Percentiles rank a stretch among this genome's conserved stretches.
Conservation (phyloP, 2,888 invertebrate genomes). For the Glomeris marginata region DNA sequence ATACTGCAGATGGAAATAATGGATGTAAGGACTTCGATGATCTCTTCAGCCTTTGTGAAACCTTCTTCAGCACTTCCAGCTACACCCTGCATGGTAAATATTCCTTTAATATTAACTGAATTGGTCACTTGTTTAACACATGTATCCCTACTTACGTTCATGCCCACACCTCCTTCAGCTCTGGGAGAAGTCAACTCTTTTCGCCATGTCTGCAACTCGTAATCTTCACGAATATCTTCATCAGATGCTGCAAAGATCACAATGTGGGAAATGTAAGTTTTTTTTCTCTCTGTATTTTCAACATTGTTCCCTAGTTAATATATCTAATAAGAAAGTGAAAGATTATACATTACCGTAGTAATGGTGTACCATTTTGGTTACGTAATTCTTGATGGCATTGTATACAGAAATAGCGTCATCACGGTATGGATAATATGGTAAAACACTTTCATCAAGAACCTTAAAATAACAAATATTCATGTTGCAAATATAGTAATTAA, state of each 20-base stretch:
- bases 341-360: constrained; percentile 29
- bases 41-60: constrained; percentile 19
- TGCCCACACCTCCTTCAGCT: constrained; percentile 26
- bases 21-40: constrained; percentile 20
- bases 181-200: constrained; percentile 25
- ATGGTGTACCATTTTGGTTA: constrained; percentile 28
- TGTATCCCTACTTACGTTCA: constrained; percentile 18
- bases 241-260: constrained; percentile 21
- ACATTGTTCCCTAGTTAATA: not conserved
- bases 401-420: constrained; percentile 33
- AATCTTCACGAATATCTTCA: constrained; percentile 19
- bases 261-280: not conserved
- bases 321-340: not conserved
- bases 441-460: constrained; percentile 26
- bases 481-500: not conserved
- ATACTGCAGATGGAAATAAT: constrained; percentile 24
- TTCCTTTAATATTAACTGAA: not conserved
- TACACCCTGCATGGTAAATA: constrained; percentile 18
- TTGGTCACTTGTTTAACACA: constrained; percentile 5
- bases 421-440: constrained; percentile 34
- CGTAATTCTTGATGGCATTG: constrained; percentile 31
- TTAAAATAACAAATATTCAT: constrained; percentile 16
- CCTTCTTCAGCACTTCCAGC: constrained; percentile 21
- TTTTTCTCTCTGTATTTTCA: no score
- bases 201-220: constrained; percentile 26